phyloP scores from a whole-genome alignment of 1,140 invertebrate species.

The Temnothorax longispinosus region DNA sequence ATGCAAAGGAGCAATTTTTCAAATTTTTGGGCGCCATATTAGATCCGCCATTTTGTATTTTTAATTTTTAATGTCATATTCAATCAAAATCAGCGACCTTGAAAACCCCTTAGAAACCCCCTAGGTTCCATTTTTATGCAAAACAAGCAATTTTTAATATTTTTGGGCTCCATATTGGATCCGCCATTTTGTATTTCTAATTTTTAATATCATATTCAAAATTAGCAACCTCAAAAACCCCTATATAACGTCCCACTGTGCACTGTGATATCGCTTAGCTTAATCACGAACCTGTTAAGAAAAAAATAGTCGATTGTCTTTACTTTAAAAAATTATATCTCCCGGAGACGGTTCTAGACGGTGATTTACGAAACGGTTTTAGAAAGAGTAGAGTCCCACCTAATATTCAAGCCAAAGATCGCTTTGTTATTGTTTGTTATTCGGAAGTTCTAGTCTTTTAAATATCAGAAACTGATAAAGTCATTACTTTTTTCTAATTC shows the following conservation, averaged over 20 bases:
- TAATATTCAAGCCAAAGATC: background rate
- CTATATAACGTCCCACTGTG: background rate
- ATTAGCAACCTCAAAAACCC: background rate
- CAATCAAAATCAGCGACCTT: no score
- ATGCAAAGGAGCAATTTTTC: no score
- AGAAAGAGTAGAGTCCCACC: background rate
- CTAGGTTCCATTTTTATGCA: no score
- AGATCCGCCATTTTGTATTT: no score
- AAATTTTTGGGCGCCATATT: no score
- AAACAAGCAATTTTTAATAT: no score
- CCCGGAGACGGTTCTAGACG: background rate
- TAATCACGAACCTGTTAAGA: background rate
- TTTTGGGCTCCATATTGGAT: no score
- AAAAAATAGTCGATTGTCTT: background rate
- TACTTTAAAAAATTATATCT: constrained; percentile 4
- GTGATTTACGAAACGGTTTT: background rate
- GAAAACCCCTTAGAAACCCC: no score
- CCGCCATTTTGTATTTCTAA: background rate
- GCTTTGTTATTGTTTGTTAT: background rate
- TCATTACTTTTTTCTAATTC: background rate
- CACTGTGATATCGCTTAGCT: no score
- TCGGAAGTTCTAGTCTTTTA: constrained; percentile 2
- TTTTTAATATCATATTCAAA: background rate
- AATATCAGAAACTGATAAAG: background rate
- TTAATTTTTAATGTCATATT: no score